These are phyloP conservation scores for Serranus cabrilla DNA, from an alignment of 2,797 vertebrate genomes.

Conservation along the genomic window DNA sequence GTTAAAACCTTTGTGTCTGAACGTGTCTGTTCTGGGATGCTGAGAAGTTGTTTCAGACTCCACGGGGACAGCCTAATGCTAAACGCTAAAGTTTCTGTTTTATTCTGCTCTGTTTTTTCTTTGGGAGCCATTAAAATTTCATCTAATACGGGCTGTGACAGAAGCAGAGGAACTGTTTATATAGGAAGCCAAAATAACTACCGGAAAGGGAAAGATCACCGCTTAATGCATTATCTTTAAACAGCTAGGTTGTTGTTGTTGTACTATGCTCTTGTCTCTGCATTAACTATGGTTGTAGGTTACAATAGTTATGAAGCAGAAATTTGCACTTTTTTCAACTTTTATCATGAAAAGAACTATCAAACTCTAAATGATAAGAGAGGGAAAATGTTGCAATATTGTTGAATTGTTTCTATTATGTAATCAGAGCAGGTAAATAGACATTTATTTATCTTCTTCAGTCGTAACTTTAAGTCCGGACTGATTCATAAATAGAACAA, in stretches of 20 bases:
- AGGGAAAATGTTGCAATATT: neutral
- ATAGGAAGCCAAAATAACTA: neutral
- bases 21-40: conserved; percentile 23
- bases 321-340: too few relatives aligned
- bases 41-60: conserved; percentile 26
- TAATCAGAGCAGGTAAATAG: neutral
- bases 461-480: neutral
- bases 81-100: conserved; percentile 24
- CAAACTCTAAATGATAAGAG: neutral
- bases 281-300: too few relatives aligned
- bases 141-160: conserved; percentile 1
- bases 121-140: conserved; percentile 19
- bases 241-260: too few relatives aligned
- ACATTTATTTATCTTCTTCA: neutral
- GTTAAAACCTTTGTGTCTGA: conserved; percentile 4
- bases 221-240: neutral
- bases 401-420: neutral
- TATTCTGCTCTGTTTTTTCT: conserved; percentile 36
- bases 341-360: too few relatives aligned
- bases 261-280: too few relatives aligned
- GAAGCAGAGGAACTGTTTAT: neutral
- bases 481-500: neutral
- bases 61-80: conserved; percentile 6
- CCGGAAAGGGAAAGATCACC: neutral
- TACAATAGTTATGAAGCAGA: too few relatives aligned